A percentile compares a stretch with the other conserved stretches of the same genome.
These are phyloP conservation scores for Drosophila greeni DNA, from an alignment of 2,888 invertebrate genomes.

Conservation along the genomic window DNA sequence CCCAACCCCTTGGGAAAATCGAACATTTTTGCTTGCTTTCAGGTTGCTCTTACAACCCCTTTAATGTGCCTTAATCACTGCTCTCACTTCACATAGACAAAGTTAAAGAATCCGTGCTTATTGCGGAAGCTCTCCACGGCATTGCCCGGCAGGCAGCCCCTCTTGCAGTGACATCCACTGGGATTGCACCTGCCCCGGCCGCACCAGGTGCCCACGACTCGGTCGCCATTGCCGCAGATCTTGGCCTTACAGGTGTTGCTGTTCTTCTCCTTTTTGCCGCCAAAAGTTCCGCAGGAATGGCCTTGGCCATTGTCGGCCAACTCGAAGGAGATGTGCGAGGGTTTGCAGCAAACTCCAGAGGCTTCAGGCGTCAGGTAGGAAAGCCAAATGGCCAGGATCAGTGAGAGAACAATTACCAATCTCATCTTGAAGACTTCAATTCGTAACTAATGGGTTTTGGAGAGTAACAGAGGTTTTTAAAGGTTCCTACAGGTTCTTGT, in stretches of 20 bases:
- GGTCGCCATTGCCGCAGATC: constrained; percentile 41
- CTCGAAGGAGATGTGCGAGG: constrained; percentile 42
- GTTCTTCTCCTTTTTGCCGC: constrained; percentile 36
- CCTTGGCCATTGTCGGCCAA: constrained; percentile 13
- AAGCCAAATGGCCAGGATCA: constrained; percentile 30
- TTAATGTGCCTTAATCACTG: background rate
- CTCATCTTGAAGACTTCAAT: background rate
- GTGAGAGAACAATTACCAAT: background rate
- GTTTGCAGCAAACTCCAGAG: constrained; percentile 46
- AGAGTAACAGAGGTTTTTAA: background rate
- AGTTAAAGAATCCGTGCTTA: constrained; percentile 45
- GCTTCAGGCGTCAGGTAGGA: constrained; percentile 6
- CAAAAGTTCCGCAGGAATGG: constrained; percentile 40
- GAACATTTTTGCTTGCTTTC: background rate
- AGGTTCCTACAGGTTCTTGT: background rate
- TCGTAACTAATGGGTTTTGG: background rate
- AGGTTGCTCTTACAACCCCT: too few species aligned
- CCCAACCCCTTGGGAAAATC: background rate
- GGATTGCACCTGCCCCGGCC: constrained; percentile 46
- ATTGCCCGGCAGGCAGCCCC: constrained; percentile 29
- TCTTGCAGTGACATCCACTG: constrained; percentile 43
- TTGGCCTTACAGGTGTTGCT: constrained; percentile 37
- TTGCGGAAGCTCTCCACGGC: constrained; percentile 26
- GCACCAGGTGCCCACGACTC: constrained; percentile 40
- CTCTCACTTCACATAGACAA: constrained; percentile 25